phyloP scores from a whole-genome alignment of 2,113 vertebrate genomes.

The Oxygymnocypris stewartii region DNA sequence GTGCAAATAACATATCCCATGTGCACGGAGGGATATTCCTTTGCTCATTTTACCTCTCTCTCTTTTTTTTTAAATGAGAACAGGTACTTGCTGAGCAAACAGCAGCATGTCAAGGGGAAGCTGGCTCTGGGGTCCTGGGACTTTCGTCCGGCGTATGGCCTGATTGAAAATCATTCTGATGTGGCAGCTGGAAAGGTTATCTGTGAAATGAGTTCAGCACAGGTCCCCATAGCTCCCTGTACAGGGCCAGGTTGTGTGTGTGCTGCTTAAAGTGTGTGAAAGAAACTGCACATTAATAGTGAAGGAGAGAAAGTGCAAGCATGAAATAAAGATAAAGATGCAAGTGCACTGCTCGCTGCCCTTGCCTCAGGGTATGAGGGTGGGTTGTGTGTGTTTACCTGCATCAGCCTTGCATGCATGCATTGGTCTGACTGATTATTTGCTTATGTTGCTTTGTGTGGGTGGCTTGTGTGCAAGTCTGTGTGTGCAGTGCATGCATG shows the following conservation, averaged over 20 bases:
- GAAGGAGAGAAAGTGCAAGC: conserved; percentile 2
- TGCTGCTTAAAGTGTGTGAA: neutral
- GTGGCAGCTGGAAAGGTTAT: conserved; percentile 61
- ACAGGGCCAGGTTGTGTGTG: conserved; percentile 14
- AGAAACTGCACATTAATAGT: conserved; percentile 5
- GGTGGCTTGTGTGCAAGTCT: neutral
- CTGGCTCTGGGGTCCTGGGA: conserved; percentile 46
- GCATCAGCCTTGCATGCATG: neutral
- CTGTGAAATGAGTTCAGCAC: conserved; percentile 49
- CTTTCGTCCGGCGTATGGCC: conserved; percentile 37
- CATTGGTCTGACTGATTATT: neutral
- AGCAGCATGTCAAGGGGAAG: conserved; percentile 4
- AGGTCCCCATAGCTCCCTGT: conserved; percentile 32
- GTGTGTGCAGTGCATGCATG: neutral
- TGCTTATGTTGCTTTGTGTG: neutral
- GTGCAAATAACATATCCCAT: conserved; percentile 44
- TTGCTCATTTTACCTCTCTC: neutral
- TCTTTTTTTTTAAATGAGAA: neutral
- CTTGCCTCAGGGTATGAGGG: conserved; percentile 14
- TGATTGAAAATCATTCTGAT: conserved; percentile 62
- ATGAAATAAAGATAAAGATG: conserved; percentile 19
- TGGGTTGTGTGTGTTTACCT: neutral
- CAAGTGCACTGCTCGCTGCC: neutral
- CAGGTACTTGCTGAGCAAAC: conserved; percentile 50
- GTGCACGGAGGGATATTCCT: conserved; percentile 3